Percentiles rank a stretch among this genome's conserved stretches.
These are phyloP conservation scores for Caenorhabditis sp. DNA, from an alignment of 2,888 invertebrate genomes.

Conservation along the genomic window DNA sequence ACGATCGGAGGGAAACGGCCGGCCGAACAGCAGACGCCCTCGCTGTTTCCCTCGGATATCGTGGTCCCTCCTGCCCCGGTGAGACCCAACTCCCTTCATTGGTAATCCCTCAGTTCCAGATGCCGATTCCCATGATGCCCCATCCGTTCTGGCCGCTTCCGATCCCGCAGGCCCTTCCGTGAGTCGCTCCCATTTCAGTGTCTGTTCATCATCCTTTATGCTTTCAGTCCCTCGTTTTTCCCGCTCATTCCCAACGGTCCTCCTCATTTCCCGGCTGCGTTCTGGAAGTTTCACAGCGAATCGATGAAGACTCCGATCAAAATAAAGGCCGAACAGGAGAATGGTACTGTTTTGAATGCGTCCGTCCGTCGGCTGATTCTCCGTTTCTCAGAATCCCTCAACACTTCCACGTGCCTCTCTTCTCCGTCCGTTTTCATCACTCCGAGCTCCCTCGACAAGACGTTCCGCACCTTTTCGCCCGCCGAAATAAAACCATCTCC, in stretches of 20 bases:
- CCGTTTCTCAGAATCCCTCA: slow-evolving; percentile 44
- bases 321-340: slow-evolving; percentile 24
- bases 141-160: slow-evolving; percentile 34
- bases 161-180: slow-evolving; percentile 10
- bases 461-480: slow-evolving; percentile 11
- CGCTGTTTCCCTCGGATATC: slow-evolving; percentile 24
- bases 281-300: slow-evolving; percentile 31
- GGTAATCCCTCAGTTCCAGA: neutral
- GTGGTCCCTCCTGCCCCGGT: slow-evolving; percentile 11
- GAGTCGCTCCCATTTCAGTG: slow-evolving; percentile 4
- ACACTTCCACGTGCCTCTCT: slow-evolving; percentile 35
- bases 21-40: slow-evolving; percentile 7
- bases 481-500: neutral
- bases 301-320: slow-evolving; percentile 35
- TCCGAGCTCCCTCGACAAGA: slow-evolving; percentile 18
- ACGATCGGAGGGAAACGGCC: slow-evolving; percentile 7
- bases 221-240: slow-evolving; percentile 12
- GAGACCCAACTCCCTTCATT: neutral
- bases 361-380: neutral
- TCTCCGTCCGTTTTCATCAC: slow-evolving; percentile 43
- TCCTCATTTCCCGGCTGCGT: slow-evolving; percentile 1
- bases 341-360: neutral
- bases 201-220: neutral
- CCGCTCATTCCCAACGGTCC: slow-evolving; percentile 21
- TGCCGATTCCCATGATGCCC: slow-evolving; percentile 34